Evolutionary conservation across 1,140 invertebrate genomes (phyloP).

Genomic region (Cepaea nemoralis): DNA sequence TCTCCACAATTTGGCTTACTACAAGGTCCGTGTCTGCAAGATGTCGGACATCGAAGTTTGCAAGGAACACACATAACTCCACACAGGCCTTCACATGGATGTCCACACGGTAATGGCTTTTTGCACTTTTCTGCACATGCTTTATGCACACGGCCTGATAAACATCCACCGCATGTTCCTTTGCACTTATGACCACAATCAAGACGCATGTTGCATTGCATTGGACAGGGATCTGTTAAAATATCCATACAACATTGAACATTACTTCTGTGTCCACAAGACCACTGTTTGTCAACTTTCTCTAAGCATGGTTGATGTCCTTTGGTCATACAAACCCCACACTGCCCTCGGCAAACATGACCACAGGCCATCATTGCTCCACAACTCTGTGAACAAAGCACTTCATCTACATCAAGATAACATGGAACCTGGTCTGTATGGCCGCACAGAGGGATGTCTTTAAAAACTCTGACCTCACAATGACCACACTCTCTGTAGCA

Average conservation of each 20-base stretch:
- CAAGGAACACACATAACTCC: conserved; percentile 22
- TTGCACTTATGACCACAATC: conserved; percentile 34
- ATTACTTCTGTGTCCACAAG: conserved; percentile 11
- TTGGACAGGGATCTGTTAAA: conserved; percentile 19
- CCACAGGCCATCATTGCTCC: conserved; percentile 12
- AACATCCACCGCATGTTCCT: conserved; percentile 38
- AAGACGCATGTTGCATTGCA: not conserved
- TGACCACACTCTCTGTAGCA: conserved; percentile 10
- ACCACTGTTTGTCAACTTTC: conserved; percentile 9
- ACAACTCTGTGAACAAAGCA: conserved; percentile 17
- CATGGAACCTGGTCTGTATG: conserved; percentile 31
- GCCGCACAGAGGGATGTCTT: conserved; percentile 16
- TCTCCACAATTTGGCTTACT: conserved; percentile 28
- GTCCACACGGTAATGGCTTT: conserved; percentile 29
- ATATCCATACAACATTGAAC: conserved; percentile 16
- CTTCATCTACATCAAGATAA: not conserved
- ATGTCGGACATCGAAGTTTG: not conserved
- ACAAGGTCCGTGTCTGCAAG: conserved; percentile 29
- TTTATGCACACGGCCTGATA: conserved; percentile 27
- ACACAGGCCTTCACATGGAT: conserved; percentile 24
- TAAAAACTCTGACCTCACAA: conserved; percentile 2
- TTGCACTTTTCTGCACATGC: conserved; percentile 30
- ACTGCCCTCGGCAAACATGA: conserved; percentile 25
- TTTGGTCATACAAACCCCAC: conserved; percentile 10
- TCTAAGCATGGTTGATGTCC: conserved; percentile 29